Evolutionary conservation across 2,888 invertebrate genomes (phyloP).

Genomic region (Amblyjoppa fuscipennis): DNA sequence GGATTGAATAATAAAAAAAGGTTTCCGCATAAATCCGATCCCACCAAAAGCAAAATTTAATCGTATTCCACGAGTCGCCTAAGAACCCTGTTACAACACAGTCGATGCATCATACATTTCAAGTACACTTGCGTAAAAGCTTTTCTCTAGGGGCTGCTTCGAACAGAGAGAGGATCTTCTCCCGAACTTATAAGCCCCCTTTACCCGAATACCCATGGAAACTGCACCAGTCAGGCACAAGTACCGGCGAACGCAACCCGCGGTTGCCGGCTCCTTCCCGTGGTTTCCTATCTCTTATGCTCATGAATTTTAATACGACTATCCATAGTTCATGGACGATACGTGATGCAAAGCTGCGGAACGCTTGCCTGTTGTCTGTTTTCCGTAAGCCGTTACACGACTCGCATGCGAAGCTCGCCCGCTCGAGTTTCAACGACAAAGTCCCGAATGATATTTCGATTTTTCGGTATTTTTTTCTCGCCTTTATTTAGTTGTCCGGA

Average conservation of each 20-base stretch:
- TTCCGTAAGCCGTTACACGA: background rate
- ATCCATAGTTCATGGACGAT: slow-evolving; percentile 54
- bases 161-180: background rate
- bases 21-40: background rate
- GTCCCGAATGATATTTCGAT: background rate
- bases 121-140: slow-evolving; percentile 11
- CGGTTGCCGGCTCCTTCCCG: slow-evolving; percentile 21
- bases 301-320: slow-evolving; percentile 65
- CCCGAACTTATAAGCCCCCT: slow-evolving; percentile 41
- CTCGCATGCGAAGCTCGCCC: background rate
- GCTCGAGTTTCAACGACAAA: slow-evolving; percentile 5
- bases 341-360: slow-evolving; percentile 40
- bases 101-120: background rate
- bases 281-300: slow-evolving; percentile 58
- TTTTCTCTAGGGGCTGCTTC: background rate
- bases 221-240: slow-evolving; percentile 31
- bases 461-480: background rate
- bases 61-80: background rate
- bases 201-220: slow-evolving; percentile 48
- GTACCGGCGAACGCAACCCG: slow-evolving; percentile 16
- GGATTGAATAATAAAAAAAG: background rate
- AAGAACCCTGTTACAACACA: background rate
- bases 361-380: slow-evolving; percentile 24
- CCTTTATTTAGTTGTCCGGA: slow-evolving; percentile 3
- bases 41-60: background rate